Percentiles rank a stretch among this genome's conserved stretches.
These are phyloP conservation scores for Setophaga petechia DNA, from an alignment of 2,113 vertebrate genomes.

Conservation along the genomic window DNA sequence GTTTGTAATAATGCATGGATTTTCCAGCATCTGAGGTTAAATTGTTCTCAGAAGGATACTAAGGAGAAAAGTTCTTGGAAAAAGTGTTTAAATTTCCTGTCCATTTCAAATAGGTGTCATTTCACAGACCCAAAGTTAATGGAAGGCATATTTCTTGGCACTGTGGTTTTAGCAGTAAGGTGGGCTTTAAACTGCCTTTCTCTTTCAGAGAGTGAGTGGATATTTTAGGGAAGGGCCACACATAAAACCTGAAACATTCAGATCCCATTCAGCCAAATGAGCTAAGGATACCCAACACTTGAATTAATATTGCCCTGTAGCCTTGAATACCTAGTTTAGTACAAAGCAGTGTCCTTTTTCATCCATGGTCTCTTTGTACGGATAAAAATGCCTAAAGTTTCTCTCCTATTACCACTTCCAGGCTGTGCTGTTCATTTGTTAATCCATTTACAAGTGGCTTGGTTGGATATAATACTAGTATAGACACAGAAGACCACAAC, in stretches of 20 bases:
- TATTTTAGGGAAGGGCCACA: not conserved
- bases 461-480: not conserved
- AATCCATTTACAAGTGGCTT: not conserved
- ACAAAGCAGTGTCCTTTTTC: not conserved
- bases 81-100: slow-evolving; percentile 72
- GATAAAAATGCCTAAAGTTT: not conserved
- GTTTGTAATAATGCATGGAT: slow-evolving; percentile 59
- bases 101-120: slow-evolving; percentile 51
- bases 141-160: slow-evolving; percentile 53
- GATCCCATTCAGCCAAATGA: not conserved
- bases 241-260: not conserved
- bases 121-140: slow-evolving; percentile 42
- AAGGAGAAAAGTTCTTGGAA: slow-evolving; percentile 55
- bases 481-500: not conserved
- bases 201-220: not conserved
- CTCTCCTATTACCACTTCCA: not conserved
- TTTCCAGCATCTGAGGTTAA: slow-evolving; percentile 62
- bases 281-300: not conserved
- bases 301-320: not conserved
- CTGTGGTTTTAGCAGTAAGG: not conserved
- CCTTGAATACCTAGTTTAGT: not conserved
- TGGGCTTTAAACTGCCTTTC: not conserved
- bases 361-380: rapidly evolving
- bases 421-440: not conserved
- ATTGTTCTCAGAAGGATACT: slow-evolving; percentile 68